Evolutionary conservation across 2,888 invertebrate genomes (phyloP).

Genomic region (Quadroppia sp.): DNA sequence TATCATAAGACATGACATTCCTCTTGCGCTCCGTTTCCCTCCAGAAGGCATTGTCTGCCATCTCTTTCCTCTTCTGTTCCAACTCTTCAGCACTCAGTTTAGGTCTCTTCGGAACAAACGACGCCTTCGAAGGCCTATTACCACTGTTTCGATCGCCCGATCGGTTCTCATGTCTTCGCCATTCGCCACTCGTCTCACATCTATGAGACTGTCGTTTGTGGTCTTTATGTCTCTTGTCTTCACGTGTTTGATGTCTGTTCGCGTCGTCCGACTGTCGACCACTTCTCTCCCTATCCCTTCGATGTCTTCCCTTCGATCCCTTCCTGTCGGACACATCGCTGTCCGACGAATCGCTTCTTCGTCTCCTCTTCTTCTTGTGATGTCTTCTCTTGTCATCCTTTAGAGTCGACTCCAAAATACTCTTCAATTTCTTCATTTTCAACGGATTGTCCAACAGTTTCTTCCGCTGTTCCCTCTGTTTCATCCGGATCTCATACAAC

Average conservation of each 20-base stretch:
- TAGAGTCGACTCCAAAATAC: slow-evolving; percentile 60
- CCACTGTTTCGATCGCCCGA: background rate
- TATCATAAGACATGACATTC: slow-evolving; percentile 53
- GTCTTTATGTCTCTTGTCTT: slow-evolving; percentile 25
- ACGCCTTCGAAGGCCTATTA: background rate
- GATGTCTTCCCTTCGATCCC: background rate
- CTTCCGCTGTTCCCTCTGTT: slow-evolving; percentile 79
- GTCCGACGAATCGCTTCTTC: slow-evolving; percentile 7
- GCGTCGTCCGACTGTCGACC: slow-evolving; percentile 13
- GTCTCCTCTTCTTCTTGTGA: slow-evolving; percentile 50
- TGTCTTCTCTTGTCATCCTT: slow-evolving; percentile 57
- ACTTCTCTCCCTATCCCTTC: background rate
- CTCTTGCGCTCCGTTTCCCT: slow-evolving; percentile 54
- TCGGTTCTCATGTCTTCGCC: slow-evolving; percentile 4
- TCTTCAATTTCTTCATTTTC: slow-evolving; percentile 76
- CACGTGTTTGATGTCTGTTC: slow-evolving; percentile 51
- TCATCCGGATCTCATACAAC: slow-evolving; percentile 71
- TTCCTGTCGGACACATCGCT: slow-evolving; percentile 7
- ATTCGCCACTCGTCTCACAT: background rate
- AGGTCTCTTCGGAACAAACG: background rate
- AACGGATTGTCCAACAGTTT: slow-evolving; percentile 86
- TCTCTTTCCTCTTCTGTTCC: slow-evolving; percentile 67
- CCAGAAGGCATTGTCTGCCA: slow-evolving; percentile 72
- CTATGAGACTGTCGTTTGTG: background rate
- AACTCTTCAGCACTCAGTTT: slow-evolving; percentile 58